Percentiles rank a stretch among this genome's conserved stretches.
Conservation (phyloP, 2,888 invertebrate species). For the Rhingia campestris region DNA sequence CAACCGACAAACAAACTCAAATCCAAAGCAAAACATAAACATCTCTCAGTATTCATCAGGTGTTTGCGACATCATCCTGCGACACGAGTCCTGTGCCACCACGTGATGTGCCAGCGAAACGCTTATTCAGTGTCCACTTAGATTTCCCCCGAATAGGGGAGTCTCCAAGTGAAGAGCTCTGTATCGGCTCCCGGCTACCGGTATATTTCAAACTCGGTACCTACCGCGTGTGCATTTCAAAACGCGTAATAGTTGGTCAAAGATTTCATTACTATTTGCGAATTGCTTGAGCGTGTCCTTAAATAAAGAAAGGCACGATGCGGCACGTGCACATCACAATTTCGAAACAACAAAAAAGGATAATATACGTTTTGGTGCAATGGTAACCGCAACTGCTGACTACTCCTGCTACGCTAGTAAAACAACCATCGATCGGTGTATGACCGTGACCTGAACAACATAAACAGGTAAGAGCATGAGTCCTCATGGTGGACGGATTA, state of each 20-base stretch:
- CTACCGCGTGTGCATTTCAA: background rate
- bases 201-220: background rate
- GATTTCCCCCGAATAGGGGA: conserved; percentile 31
- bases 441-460: conserved; percentile 60
- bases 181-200: background rate
- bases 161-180: conserved; percentile 16
- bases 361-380: conserved; percentile 44
- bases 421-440: conserved; percentile 59
- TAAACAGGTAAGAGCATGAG: conserved; percentile 52
- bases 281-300: background rate
- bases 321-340: too few species aligned
- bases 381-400: conserved; percentile 33
- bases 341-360: too few species aligned
- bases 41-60: conserved; percentile 70
- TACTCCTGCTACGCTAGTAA: conserved; percentile 29
- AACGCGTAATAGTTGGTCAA: background rate
- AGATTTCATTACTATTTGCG: background rate
- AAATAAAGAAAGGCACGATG: background rate
- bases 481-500: background rate
- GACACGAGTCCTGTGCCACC: conserved; percentile 61
- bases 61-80: conserved; percentile 73
- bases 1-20: background rate
- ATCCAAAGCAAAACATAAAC: conserved; percentile 54
- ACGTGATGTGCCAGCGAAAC: conserved; percentile 58
- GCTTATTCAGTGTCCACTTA: conserved; percentile 52